These are phyloP conservation scores for Rambutsinella grinnellia DNA, from an alignment of 2,888 invertebrate genomes.

Conservation along the genomic window DNA sequence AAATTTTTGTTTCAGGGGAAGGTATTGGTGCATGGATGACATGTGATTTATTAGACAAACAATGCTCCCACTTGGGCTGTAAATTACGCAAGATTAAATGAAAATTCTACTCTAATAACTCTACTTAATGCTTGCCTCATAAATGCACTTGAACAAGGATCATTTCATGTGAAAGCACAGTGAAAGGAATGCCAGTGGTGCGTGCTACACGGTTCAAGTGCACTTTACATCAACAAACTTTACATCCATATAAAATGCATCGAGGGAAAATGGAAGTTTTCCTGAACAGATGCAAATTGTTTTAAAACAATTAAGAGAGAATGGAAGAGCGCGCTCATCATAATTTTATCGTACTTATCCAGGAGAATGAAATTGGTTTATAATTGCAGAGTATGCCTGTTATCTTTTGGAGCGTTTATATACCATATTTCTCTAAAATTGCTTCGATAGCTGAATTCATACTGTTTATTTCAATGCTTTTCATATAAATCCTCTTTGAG, in stretches of 20 bases:
- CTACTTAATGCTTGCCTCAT: constrained; percentile 25
- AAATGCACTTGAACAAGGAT: not conserved
- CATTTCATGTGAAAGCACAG: not conserved
- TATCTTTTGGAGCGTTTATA: too few species aligned
- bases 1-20: constrained; percentile 16
- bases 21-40: constrained; percentile 45
- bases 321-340: too few species aligned
- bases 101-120: constrained; percentile 52
- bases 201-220: not conserved
- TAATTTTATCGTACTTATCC: too few species aligned
- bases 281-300: not conserved
- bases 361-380: too few species aligned
- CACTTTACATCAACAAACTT: too few species aligned
- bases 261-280: not conserved
- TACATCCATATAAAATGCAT: not conserved
- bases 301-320: not conserved
- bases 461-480: constrained; percentile 30
- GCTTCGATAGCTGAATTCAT: not conserved
- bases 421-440: too few species aligned
- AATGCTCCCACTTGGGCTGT: constrained; percentile 50
- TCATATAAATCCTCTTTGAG: constrained; percentile 33
- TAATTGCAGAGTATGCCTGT: too few species aligned
- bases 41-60: constrained; percentile 55
- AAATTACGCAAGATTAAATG: constrained; percentile 55
- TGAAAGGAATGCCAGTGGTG: too few species aligned